A percentile compares a stretch with the other conserved stretches of the same genome.
Conservation (phyloP, 2,797 vertebrate genomes). For the Notamacropus eugenii region DNA sequence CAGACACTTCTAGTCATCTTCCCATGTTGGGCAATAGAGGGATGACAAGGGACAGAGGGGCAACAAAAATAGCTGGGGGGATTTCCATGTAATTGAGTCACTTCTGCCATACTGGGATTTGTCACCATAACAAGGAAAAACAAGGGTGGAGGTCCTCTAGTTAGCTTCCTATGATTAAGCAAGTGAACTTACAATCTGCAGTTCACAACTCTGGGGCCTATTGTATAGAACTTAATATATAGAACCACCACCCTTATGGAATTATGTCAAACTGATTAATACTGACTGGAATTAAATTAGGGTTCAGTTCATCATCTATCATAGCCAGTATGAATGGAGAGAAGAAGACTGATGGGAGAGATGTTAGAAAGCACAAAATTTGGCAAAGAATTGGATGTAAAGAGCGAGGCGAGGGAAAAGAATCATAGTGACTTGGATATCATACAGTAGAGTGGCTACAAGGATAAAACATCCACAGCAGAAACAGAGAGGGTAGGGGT, state of each 20-base stretch:
- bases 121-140: neutral
- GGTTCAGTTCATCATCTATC: neutral
- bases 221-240: neutral
- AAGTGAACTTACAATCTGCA: neutral
- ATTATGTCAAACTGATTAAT: neutral
- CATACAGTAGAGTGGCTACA: neutral
- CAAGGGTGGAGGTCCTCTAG: neutral
- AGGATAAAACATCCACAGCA: neutral
- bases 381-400: neutral
- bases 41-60: neutral
- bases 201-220: neutral
- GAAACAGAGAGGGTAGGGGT: neutral
- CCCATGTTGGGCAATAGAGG: neutral
- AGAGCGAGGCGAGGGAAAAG: neutral
- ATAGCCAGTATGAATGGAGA: neutral
- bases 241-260: neutral
- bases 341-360: neutral
- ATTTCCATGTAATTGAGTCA: neutral
- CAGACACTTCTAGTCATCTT: neutral
- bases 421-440: neutral
- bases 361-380: neutral
- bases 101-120: neutral
- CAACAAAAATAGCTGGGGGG: neutral
- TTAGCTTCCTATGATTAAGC: neutral
- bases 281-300: neutral